Conservation (phyloP, 2,888 invertebrate species). For the Suillia variegata region DNA sequence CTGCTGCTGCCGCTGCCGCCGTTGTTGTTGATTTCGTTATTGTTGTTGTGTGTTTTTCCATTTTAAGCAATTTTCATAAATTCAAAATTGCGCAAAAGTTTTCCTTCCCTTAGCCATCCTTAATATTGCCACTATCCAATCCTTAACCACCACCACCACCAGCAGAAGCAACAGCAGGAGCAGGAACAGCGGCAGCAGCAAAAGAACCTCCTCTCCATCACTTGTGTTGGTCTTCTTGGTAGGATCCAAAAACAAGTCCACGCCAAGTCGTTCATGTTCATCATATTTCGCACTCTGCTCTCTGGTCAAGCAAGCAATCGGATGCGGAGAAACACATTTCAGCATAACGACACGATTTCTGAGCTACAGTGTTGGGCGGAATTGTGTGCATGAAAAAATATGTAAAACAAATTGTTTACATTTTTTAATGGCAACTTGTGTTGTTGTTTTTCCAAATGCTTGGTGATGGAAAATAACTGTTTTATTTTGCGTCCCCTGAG, state of each 20-base stretch:
- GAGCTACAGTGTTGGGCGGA: constrained; percentile 41
- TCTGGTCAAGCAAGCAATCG: constrained; percentile 24
- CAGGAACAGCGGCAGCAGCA: no score
- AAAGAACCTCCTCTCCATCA: constrained; percentile 9
- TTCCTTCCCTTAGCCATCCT: constrained; percentile 11
- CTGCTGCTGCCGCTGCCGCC: no score
- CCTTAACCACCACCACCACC: no score
- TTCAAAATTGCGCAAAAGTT: constrained; percentile 28
- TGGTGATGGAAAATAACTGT: background rate
- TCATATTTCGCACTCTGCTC: constrained; percentile 24
- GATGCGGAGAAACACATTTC: constrained; percentile 24
- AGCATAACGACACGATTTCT: no score
- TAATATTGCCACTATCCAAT: no score
- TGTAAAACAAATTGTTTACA: no score
- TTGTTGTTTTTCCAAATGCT: no score
- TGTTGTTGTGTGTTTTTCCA: constrained; percentile 24
- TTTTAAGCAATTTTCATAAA: constrained; percentile 37
- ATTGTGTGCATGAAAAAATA: constrained; percentile 30
- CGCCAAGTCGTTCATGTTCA: constrained; percentile 40
- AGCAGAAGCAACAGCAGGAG: no score
- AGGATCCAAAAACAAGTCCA: constrained; percentile 22
- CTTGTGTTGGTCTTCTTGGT: constrained; percentile 13
- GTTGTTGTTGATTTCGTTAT: constrained; percentile 16
- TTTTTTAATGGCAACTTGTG: no score
- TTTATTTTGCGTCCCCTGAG: no score